Evolutionary conservation across 2,113 vertebrate species (phyloP), one percentile per base, ranked within the genome.

Genomic region (Struthio camelus): DNA sequence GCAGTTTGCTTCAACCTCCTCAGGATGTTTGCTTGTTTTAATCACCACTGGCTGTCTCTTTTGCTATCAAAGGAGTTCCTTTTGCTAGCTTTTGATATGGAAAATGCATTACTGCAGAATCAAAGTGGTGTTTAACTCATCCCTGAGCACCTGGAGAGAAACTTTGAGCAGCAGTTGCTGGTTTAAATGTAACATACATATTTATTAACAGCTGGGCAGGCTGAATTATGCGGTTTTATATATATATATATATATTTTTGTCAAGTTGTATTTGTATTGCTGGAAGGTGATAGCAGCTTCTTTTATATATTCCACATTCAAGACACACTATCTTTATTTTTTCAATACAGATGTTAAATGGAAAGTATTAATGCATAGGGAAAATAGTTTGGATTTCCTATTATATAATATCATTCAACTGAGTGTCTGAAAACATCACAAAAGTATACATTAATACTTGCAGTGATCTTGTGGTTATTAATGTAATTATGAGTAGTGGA

Each of bases 61-160:
- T 81, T 73, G 81, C 62, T 82, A 76, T 93, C 87, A 94, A 92
- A 97, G n/a, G 46, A 92, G 64, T n/a, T 71, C 12, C 59, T 93
- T 91, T 91, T 78, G 67, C 73, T 90, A 44, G 89, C 64, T 86
- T 91, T 90, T 94, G 81, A 89, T 94, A 93, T 11, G 14, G 50
- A 28, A 48, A 95, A 36, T 72, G 23, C 54, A 77, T 77, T 61
- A 22, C 67, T 34, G 80, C 82, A 76, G 67, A 87, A 69, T 85
- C 77, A 69, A 94, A 96, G 77, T 38, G 22, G 17, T 79, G 86
- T 90, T 94, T 93, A 89, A 86, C 78, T 93, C 2, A 0, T 87
- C 62, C 77, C 73, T 73, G 28, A 65, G 71, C 64, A 65, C 69
- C 85, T 77, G 58, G 73, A 90, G 76, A 72, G 72, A 86, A 95